Conservation (phyloP, 2,888 invertebrate genomes). For the Chymomyza fuscimana region DNA sequence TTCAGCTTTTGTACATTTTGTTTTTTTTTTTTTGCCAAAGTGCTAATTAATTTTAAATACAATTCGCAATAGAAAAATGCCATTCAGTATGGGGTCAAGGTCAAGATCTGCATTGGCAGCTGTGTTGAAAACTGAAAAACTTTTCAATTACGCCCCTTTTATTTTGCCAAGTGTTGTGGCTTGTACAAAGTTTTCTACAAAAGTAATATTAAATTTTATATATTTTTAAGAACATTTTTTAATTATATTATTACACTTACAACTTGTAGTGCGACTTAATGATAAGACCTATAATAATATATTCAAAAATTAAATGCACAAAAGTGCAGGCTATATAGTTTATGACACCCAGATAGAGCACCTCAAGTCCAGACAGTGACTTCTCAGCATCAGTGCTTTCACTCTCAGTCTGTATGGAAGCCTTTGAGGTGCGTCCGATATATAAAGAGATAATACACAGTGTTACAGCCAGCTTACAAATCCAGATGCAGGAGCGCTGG, state of each 20-base stretch:
- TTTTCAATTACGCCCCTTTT: conserved; percentile 45
- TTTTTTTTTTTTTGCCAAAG: conserved; percentile 5
- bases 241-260: too few species aligned
- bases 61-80: conserved; percentile 27
- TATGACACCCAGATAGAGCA: too few species aligned
- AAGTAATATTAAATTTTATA: background rate
- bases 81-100: conserved; percentile 56
- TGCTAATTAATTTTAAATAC: conserved; percentile 61
- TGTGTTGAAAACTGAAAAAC: conserved; percentile 31
- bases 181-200: background rate
- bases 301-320: conserved; percentile 28
- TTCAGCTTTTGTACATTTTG: conserved; percentile 14
- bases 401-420: background rate
- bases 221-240: too few species aligned
- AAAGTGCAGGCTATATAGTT: background rate
- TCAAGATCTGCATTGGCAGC: conserved; percentile 29
- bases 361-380: background rate
- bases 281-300: conserved; percentile 2
- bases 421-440: conserved; percentile 2
- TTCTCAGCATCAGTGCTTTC: rapidly evolving
- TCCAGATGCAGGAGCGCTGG: conserved; percentile 31
- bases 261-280: background rate
- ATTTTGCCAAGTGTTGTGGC: conserved; percentile 6
- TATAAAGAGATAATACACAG: conserved; percentile 2
- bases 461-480: conserved; percentile 26